Evolutionary conservation across 2,888 invertebrate species (phyloP).

Genomic region (Aspidiotus destructor): DNA sequence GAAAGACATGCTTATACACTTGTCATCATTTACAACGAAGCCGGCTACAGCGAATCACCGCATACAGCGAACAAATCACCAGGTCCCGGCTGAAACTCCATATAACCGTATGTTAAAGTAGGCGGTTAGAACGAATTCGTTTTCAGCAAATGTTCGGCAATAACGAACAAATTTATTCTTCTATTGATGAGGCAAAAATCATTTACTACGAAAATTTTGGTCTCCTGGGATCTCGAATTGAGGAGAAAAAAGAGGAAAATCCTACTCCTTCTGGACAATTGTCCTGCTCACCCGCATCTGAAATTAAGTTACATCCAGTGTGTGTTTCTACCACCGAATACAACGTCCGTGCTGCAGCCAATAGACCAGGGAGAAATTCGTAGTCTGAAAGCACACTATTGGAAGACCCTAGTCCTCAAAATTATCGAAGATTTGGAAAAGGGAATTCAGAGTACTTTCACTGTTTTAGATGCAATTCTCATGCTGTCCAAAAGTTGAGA

Average conservation of each 20-base stretch:
- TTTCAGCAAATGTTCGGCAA: neutral
- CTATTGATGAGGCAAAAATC: neutral
- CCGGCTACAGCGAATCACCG: neutral
- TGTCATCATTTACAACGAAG: neutral
- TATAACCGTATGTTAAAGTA: neutral
- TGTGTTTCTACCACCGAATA: constrained; percentile 23
- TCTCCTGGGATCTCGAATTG: neutral
- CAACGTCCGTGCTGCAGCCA: constrained; percentile 25
- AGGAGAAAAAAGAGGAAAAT: constrained; percentile 37
- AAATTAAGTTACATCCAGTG: constrained; percentile 16
- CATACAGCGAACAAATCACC: neutral
- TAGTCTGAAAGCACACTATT: constrained; percentile 23
- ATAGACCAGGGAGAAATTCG: constrained; percentile 26
- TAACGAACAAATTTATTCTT: neutral
- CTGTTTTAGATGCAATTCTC: constrained; percentile 38
- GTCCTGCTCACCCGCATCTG: constrained; percentile 38
- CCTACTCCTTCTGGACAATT: constrained; percentile 40
- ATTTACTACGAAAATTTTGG: neutral
- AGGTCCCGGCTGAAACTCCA: constrained; percentile 1
- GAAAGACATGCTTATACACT: too few species aligned
- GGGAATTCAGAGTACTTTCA: constrained; percentile 22
- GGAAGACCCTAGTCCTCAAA: constrained; percentile 26
- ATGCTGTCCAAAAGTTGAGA: constrained; percentile 39
- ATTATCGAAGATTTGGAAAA: too few species aligned
- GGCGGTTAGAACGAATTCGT: constrained; percentile 2